These are phyloP conservation scores for Coptotermes formosanus DNA, from an alignment of 1,140 invertebrate genomes.

Conservation along the genomic window DNA sequence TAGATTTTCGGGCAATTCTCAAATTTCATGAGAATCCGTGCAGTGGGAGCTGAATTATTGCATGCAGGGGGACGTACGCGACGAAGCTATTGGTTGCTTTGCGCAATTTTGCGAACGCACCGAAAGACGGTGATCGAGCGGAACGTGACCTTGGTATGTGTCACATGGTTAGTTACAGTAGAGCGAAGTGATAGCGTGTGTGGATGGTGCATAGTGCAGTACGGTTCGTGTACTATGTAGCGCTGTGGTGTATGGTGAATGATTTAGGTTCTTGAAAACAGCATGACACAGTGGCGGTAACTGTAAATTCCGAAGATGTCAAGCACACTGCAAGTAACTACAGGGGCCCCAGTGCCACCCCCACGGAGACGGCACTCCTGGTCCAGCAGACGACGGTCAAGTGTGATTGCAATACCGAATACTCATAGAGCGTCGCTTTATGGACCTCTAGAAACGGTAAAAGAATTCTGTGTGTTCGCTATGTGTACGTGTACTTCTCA, in stretches of 20 bases:
- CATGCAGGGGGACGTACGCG: too few relatives aligned
- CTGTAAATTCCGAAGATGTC: not conserved
- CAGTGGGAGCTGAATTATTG: too few relatives aligned
- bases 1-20: too few relatives aligned
- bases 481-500: too few relatives aligned
- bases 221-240: not conserved
- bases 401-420: not conserved
- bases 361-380: conserved; percentile 10
- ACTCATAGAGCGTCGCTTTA: not conserved
- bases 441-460: conserved; percentile 8
- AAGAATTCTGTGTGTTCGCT: not conserved
- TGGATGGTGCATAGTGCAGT: not conserved
- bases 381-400: not conserved
- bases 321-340: not conserved
- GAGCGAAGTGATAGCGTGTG: not conserved
- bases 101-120: too few relatives aligned
- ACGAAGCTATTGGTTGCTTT: too few relatives aligned
- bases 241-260: not conserved
- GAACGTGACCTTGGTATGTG: not conserved
- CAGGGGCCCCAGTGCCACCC: conserved; percentile 11
- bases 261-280: not conserved
- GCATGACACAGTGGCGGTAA: not conserved
- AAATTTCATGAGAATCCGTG: too few relatives aligned
- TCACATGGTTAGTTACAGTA: not conserved
- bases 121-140: not conserved